Conservation (phyloP, 1,140 invertebrate genomes). For the Zaprionus africanus region DNA sequence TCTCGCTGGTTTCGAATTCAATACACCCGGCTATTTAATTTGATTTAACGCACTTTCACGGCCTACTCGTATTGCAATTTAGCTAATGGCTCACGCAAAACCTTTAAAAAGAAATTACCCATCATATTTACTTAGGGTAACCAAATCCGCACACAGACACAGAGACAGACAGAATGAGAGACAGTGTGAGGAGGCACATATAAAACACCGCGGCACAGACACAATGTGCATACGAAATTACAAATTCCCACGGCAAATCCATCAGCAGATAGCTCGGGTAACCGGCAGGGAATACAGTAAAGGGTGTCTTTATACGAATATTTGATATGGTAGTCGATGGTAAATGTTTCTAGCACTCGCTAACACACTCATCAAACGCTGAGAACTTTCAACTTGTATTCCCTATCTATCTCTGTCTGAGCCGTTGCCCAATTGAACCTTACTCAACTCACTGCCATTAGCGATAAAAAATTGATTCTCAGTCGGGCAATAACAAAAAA, state of each 20-base stretch:
- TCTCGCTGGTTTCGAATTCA: constrained; percentile 19
- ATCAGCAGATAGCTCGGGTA: constrained; percentile 42
- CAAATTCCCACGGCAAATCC: constrained; percentile 78
- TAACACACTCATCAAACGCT: constrained; percentile 63
- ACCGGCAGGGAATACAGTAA: neutral
- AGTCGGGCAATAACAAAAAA: constrained; percentile 15
- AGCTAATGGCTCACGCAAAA: constrained; percentile 73
- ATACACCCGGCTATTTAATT: constrained; percentile 61
- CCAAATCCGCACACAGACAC: constrained; percentile 29
- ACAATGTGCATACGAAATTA: constrained; percentile 79
- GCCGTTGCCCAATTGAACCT: constrained; percentile 46
- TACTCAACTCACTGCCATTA: constrained; percentile 69
- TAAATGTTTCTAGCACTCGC: constrained; percentile 62
- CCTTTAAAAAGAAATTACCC: constrained; percentile 80
- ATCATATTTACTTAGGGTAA: constrained; percentile 77
- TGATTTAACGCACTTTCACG: constrained; percentile 55
- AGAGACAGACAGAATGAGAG: constrained; percentile 27
- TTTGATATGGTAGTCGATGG: constrained; percentile 9
- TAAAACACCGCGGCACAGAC: constrained; percentile 25
- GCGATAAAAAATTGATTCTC: constrained; percentile 67
- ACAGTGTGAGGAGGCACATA: constrained; percentile 17
- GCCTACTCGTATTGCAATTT: constrained; percentile 66
- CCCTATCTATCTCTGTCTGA: constrained; percentile 13
- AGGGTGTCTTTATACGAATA: neutral
- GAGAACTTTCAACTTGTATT: constrained; percentile 11